Conservation (phyloP, 1,140 invertebrate genomes). For the Tetramorium alpestre region DNA sequence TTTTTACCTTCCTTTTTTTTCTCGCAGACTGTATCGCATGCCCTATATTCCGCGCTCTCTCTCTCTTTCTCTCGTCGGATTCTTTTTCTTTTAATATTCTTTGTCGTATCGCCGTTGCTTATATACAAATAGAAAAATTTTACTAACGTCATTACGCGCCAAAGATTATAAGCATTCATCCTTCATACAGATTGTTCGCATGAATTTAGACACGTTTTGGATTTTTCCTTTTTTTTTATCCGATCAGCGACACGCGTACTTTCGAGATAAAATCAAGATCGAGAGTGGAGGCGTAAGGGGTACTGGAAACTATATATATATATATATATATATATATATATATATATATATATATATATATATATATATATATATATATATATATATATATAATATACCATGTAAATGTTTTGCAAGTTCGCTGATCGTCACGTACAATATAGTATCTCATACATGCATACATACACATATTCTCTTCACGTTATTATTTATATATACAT, state of each 20-base stretch:
- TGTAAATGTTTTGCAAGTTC: constrained; percentile 28
- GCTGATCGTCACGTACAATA: constrained; percentile 1
- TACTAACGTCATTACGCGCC: constrained; percentile 66
- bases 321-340: too few relatives aligned
- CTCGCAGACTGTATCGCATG: constrained; percentile 67
- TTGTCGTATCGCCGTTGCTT: constrained; percentile 67
- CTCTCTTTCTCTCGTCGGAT: constrained; percentile 5
- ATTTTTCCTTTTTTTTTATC: constrained; percentile 7
- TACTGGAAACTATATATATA: constrained; percentile 19
- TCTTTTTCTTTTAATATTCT: constrained; percentile 42
- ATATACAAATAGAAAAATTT: constrained; percentile 80
- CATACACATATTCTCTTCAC: constrained; percentile 21
- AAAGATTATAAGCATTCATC: constrained; percentile 51
- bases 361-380: background rate
- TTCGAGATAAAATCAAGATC: constrained; percentile 34
- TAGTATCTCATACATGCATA: constrained; percentile 28
- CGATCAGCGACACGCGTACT: background rate
- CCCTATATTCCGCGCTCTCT: constrained; percentile 34
- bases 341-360: background rate
- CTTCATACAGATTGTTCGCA: constrained; percentile 38
- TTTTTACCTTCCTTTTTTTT: constrained; percentile 38
- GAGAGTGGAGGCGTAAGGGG: background rate
- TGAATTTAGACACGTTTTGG: background rate
- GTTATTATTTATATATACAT: constrained; percentile 54
- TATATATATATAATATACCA: background rate